These are phyloP conservation scores for Augiades crinisus DNA, from an alignment of 2,888 invertebrate species.

Conservation along the genomic window DNA sequence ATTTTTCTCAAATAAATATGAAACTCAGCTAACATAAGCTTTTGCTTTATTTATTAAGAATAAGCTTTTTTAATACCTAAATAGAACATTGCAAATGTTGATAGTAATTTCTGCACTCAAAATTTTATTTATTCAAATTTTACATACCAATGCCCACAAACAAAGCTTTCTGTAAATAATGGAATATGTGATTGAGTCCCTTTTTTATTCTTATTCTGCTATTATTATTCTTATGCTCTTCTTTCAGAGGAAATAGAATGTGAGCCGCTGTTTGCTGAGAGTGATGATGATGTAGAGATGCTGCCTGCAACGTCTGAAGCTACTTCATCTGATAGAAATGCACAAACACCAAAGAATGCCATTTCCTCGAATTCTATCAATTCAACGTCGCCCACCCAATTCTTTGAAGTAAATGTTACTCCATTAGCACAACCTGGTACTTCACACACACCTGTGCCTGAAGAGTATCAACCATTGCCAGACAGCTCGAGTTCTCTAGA, in stretches of 20 bases:
- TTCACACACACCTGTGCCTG: constrained; percentile 69
- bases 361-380: constrained; percentile 62
- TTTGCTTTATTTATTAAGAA: too few species aligned
- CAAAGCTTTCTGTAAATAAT: not conserved
- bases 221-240: too few species aligned
- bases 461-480: constrained; percentile 72
- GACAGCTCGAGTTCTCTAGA: constrained; percentile 69
- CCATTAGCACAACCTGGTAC: constrained; percentile 53
- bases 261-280: constrained; percentile 84
- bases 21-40: too few species aligned
- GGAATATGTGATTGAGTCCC: too few species aligned
- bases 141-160: too few species aligned
- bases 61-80: too few species aligned
- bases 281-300: constrained; percentile 82
- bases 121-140: too few species aligned
- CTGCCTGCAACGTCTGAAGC: constrained; percentile 50
- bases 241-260: constrained; percentile 83
- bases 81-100: too few species aligned
- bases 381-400: constrained; percentile 57
- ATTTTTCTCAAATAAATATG: too few species aligned
- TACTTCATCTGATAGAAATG: constrained; percentile 41
- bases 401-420: constrained; percentile 55
- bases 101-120: too few species aligned
- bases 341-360: constrained; percentile 35
- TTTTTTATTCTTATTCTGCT: too few species aligned